phyloP scores from a whole-genome alignment of 2,888 invertebrate genomes.

The Drosophila percnosoma region DNA sequence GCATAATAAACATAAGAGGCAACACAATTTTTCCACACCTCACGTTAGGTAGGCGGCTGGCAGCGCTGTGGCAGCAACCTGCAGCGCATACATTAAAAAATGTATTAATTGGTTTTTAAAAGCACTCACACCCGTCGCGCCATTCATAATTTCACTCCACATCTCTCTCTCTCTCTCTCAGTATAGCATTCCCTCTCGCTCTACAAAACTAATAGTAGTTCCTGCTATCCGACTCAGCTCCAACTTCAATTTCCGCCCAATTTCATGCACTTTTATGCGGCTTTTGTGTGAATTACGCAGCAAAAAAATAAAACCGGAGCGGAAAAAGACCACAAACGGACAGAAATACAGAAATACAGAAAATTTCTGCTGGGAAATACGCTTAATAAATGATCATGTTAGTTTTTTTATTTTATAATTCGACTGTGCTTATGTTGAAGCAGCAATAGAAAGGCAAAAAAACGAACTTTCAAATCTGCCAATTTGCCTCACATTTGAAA shows the following conservation, averaged over 20 bases:
- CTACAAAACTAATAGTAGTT: slow-evolving; percentile 20
- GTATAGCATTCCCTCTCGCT: not conserved
- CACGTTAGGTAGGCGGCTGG: slow-evolving; percentile 39
- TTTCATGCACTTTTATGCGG: slow-evolving; percentile 79
- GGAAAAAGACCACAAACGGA: slow-evolving; percentile 57
- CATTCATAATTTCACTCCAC: slow-evolving; percentile 67
- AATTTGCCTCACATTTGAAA: slow-evolving; percentile 47
- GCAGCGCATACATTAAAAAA: slow-evolving; percentile 78
- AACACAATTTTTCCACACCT: slow-evolving; percentile 63
- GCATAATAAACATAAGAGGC: slow-evolving; percentile 76
- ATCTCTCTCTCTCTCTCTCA: not conserved
- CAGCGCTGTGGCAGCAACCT: slow-evolving; percentile 53
- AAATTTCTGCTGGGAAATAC: slow-evolving; percentile 44
- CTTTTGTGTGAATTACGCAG: slow-evolving; percentile 76
- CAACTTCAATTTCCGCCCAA: slow-evolving; percentile 76
- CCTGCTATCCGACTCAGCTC: slow-evolving; percentile 8
- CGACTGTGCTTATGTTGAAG: slow-evolving; percentile 35
- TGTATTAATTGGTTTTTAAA: slow-evolving; percentile 81
- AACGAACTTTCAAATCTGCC: slow-evolving; percentile 57
- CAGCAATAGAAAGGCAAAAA: slow-evolving; percentile 48
- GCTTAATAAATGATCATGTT: slow-evolving; percentile 49
- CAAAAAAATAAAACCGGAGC: slow-evolving; percentile 63
- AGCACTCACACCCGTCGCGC: slow-evolving; percentile 77
- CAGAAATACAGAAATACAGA: not conserved
- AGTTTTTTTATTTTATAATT: slow-evolving; percentile 50